Conservation (phyloP, 2,888 invertebrate genomes). For the Drosophila vallismaia region DNA sequence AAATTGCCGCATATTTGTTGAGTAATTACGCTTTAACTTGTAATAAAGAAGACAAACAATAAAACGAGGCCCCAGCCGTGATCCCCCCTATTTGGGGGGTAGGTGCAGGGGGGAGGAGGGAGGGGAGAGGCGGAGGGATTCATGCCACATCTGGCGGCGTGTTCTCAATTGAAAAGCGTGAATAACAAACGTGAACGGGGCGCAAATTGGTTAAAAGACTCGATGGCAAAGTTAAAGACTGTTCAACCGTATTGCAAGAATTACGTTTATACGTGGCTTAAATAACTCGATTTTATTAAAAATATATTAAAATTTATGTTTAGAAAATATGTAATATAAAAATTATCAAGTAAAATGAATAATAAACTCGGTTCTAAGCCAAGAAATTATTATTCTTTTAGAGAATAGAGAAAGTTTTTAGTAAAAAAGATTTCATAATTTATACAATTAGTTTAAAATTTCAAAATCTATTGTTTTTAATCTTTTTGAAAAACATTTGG, state of each 20-base stretch:
- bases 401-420: too few species aligned
- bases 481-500: background rate
- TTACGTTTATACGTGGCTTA: conserved; percentile 25
- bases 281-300: background rate
- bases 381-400: background rate
- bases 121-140: conserved; percentile 6
- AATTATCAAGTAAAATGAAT: background rate
- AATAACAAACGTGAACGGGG: conserved; percentile 76
- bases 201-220: conserved; percentile 73
- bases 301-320: background rate
- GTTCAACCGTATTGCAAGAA: conserved; percentile 17
- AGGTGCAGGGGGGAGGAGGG: background rate
- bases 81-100: conserved; percentile 12
- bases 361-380: background rate
- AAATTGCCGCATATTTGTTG: conserved; percentile 80
- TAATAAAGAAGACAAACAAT: conserved; percentile 82
- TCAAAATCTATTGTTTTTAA: too few species aligned
- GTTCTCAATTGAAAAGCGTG: conserved; percentile 77
- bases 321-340: background rate
- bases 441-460: too few species aligned
- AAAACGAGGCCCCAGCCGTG: conserved; percentile 68
- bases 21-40: conserved; percentile 81
- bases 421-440: too few species aligned
- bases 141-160: conserved; percentile 66
- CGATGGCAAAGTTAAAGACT: conserved; percentile 48